Percentiles rank a stretch among this genome's conserved stretches.
Evolutionary conservation across 2,888 invertebrate genomes (phyloP).

Genomic region (Campopleginae sp.): DNA sequence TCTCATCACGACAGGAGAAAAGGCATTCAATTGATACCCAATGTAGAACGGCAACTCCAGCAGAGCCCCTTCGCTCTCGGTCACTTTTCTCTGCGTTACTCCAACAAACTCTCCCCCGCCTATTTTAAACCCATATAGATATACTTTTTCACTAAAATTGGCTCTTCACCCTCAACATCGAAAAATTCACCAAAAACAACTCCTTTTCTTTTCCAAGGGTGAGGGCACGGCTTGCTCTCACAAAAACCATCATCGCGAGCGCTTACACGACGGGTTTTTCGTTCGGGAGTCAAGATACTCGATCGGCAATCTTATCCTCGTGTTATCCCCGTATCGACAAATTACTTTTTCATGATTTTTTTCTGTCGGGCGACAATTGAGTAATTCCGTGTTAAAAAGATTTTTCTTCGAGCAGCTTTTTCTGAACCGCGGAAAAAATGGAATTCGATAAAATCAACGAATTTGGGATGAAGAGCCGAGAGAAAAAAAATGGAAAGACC

Average conservation of each 20-base stretch:
- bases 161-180: conserved; percentile 12
- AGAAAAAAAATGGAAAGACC: conserved; percentile 3
- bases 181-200: conserved; percentile 67
- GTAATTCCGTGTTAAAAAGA: background rate
- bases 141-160: conserved; percentile 4
- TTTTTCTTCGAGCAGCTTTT: background rate
- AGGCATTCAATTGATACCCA: conserved; percentile 77
- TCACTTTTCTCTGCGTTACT: conserved; percentile 48
- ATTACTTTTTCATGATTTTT: background rate
- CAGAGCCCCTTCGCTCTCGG: conserved; percentile 44
- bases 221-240: background rate
- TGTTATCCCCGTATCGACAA: background rate
- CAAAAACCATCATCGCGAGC: conserved; percentile 27
- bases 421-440: background rate
- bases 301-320: background rate
- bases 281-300: conserved; percentile 9
- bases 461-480: background rate
- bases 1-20: conserved; percentile 51
- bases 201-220: background rate
- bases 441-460: background rate
- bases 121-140: background rate
- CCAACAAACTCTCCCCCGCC: conserved; percentile 50
- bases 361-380: background rate
- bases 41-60: conserved; percentile 74
- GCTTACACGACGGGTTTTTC: conserved; percentile 33